Evolutionary conservation across 2,888 invertebrate genomes (phyloP), one percentile per base, ranked within the genome.

Genomic region (Rotaria socialis): DNA sequence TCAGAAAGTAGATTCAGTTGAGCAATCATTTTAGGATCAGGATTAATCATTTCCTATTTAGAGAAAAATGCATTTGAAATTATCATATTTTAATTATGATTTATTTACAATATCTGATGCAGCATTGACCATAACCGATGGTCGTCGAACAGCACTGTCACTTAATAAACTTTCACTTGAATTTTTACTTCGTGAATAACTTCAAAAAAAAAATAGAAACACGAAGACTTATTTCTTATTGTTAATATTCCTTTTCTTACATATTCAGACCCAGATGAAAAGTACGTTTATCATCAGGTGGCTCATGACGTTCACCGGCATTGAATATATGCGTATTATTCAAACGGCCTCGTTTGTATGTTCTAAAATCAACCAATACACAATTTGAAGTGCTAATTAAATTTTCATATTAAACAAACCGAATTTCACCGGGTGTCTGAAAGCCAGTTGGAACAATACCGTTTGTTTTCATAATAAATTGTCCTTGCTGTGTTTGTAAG

Each of bases 81-180:
- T n/a, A 8, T 80, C 3, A 11, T 24, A 11, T 6, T 22, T 56
- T 19, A 22, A 1, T 16, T 10, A 67, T 67, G 2, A 67, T 35
- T 27, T 80, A 80, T 43, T 43, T 43, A 80, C 80, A 47, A 80
- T 80, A 80, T 80, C 80, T n/a, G 80, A 80, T 47, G 80, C 47
- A 47, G 80, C 80, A 47, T 80, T 43, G 8, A 80, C 80, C 43
- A 47, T 47, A 14, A n/a, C 2, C 4, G 80, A 24, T 24, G 11
- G 35, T 67, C 27, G 67, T 35, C 35, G 67, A 67, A 35, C 35
- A 19, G 4, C 6, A 14, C 6, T 16, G 16, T 67, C 67, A 67
- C 67, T 67, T 6, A 35, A 16, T 35, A 67, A 35, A 27, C 0
- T 24, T 80, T 80, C 47, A 5, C 19, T 47, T 11, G 47, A 7